phyloP scores from a whole-genome alignment of 2,888 invertebrate genomes.

The Drosophila yooni region DNA sequence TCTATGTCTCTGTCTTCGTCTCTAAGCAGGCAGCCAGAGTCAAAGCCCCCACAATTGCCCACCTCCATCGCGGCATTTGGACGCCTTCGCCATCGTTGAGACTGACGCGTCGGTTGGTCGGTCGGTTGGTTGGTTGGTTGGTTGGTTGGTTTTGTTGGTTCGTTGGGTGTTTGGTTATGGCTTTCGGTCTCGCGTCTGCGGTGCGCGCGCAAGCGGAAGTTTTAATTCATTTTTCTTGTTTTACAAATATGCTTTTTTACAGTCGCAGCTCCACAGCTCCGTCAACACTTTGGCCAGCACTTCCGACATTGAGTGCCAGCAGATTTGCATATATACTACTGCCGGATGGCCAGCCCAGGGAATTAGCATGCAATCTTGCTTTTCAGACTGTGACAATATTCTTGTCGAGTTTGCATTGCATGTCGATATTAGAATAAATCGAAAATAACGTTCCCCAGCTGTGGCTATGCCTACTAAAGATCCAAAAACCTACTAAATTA shows the following conservation, averaged over 20 bases:
- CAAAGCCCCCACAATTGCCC: constrained; percentile 52
- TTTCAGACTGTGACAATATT: constrained; percentile 26
- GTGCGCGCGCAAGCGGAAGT: constrained; percentile 63
- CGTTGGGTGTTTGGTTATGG: constrained; percentile 2
- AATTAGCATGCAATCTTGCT: constrained; percentile 42
- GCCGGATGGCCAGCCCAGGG: constrained; percentile 52
- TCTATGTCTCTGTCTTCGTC: constrained; percentile 27
- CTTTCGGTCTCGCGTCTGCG: constrained; percentile 10
- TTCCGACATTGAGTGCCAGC: constrained; percentile 48
- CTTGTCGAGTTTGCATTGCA: constrained; percentile 25
- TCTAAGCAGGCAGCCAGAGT: constrained; percentile 37
- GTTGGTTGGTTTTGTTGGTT: constrained; percentile 6
- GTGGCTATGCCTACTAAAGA: not conserved
- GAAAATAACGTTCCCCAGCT: not conserved
- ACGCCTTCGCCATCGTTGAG: constrained; percentile 18
- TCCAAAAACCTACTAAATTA: not conserved
- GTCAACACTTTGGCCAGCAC: constrained; percentile 65
- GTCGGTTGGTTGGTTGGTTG: constrained; percentile 14
- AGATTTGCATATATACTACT: constrained; percentile 45
- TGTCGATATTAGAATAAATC: not conserved
- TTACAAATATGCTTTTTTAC: constrained; percentile 45
- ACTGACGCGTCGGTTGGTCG: constrained; percentile 16
- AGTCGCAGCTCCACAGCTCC: constrained; percentile 41
- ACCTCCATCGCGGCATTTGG: constrained; percentile 32
- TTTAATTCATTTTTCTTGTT: constrained; percentile 76